A percentile compares a stretch with the other conserved stretches of the same genome.
phyloP scores from a whole-genome alignment of 2,113 vertebrate species.

The Rhea pennata region DNA sequence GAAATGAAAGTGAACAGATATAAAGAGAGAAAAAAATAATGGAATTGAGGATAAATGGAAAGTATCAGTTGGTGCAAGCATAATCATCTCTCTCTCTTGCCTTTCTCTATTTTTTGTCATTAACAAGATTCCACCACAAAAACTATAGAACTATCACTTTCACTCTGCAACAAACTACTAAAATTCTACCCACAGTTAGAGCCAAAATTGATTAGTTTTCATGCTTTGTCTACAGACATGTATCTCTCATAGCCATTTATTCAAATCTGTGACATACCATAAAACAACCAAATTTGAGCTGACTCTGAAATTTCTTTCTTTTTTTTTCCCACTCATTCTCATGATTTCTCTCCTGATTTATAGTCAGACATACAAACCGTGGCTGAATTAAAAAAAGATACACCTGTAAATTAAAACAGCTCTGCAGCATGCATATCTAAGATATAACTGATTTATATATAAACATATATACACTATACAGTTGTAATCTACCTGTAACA shows the following conservation, averaged over 20 bases:
- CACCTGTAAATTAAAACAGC: neutral
- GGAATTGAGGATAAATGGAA: neutral
- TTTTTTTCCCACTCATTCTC: neutral
- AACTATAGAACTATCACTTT: neutral
- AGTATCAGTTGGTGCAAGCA: neutral
- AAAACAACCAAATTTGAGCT: neutral
- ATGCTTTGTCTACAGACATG: rapidly evolving
- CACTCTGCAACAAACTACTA: neutral
- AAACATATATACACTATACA: neutral
- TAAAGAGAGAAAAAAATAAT: neutral
- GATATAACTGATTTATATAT: neutral
- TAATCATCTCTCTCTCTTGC: neutral
- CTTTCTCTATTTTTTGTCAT: neutral
- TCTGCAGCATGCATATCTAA: neutral
- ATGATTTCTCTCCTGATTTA: neutral
- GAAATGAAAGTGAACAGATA: neutral
- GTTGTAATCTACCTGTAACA: neutral
- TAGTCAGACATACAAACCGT: neutral
- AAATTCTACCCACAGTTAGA: neutral
- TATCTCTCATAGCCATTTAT: neutral
- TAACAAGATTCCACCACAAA: neutral
- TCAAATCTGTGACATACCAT: neutral
- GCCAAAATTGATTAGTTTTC: neutral
- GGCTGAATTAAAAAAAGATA: neutral
- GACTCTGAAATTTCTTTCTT: neutral